Evolutionary conservation across 2,888 invertebrate species (phyloP).

Genomic region (Plemyria rubiginata): DNA sequence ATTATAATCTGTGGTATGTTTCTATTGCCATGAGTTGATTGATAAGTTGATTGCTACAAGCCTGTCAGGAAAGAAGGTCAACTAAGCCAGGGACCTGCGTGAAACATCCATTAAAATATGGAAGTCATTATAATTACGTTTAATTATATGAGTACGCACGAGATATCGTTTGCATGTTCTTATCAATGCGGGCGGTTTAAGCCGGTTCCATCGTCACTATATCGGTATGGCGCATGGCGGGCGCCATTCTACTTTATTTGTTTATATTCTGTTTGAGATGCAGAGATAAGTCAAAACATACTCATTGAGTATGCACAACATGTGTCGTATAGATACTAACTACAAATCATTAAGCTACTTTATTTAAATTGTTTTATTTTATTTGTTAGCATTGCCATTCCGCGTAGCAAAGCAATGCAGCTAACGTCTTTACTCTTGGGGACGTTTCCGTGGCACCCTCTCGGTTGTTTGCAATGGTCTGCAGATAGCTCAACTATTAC

Average conservation of each 20-base stretch:
- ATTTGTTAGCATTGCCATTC: too few relatives aligned
- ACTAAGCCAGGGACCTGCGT: conserved; percentile 4
- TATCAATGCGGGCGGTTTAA: conserved; percentile 29
- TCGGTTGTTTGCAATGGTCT: too few relatives aligned
- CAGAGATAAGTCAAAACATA: not conserved
- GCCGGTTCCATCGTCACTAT: conserved; percentile 28
- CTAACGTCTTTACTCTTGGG: too few relatives aligned
- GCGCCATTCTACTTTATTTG: conserved; percentile 22
- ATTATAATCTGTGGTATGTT: conserved; percentile 1
- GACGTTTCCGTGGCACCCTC: too few relatives aligned
- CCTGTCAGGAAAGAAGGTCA: conserved; percentile 14
- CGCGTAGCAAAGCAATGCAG: too few relatives aligned
- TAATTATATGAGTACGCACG: conserved; percentile 15
- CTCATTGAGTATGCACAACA: not conserved
- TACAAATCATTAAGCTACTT: not conserved
- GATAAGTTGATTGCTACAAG: conserved; percentile 6
- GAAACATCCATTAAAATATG: conserved; percentile 24
- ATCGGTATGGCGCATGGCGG: conserved; percentile 26
- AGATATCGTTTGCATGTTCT: conserved; percentile 26
- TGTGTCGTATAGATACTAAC: not conserved
- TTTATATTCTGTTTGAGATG: conserved; percentile 21
- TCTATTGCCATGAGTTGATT: conserved; percentile 14
- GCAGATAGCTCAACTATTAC: too few relatives aligned
- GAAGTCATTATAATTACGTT: conserved; percentile 31
- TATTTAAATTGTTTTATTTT: not conserved